Base-by-base conservation (phyloP, 23 tunicate species). In the Ciona savignyi region DNA sequence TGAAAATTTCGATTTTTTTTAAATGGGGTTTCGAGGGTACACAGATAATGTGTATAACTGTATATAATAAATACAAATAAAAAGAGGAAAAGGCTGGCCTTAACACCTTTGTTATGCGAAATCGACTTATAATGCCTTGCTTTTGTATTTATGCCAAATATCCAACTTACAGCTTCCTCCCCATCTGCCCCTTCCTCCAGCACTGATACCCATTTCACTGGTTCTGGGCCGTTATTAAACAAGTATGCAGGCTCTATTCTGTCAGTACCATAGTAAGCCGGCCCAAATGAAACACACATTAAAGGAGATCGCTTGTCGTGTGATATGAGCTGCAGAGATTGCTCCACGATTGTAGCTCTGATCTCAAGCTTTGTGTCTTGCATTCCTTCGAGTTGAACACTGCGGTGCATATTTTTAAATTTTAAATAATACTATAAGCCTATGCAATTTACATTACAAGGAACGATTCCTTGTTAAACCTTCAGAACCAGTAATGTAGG, bases 131-230 rank as follows among this genome's bases (percentile, higher is more conserved):
- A n/a, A n/a, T n/a, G n/a, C n/a, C n/a, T n/a, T n/a, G n/a, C n/a
- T n/a, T n/a, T n/a, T n/a, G n/a, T n/a, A n/a, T n/a, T n/a, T n/a
- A n/a, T n/a, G n/a, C n/a, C n/a, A n/a, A n/a, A n/a, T n/a, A 26
- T 70, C 11, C 62, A 34, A 88, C 86, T 85, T 68, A 91, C 97
- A 32, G 97, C 97, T 76, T 91, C 97, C 51, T 91, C 90, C 42
- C 97, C 97, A 80, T 84, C 97, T 9, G 72, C 91, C 6, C 85
- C 91, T 70, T 91, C 97, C 62, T 91, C 86, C 62, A 91, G 75
- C 51, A 91, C 87, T n/a, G 97, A 77, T 33, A 91, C 97, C 97
- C 97, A 91, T 77, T 91, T 84, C 26, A 91, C 80, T 11, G 84
- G 80, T 63, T 91, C 97, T 23, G 97, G 97, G 25, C 97, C 91